Conservation (phyloP, 2,797 vertebrate genomes). For the Hippocampus kuda region DNA sequence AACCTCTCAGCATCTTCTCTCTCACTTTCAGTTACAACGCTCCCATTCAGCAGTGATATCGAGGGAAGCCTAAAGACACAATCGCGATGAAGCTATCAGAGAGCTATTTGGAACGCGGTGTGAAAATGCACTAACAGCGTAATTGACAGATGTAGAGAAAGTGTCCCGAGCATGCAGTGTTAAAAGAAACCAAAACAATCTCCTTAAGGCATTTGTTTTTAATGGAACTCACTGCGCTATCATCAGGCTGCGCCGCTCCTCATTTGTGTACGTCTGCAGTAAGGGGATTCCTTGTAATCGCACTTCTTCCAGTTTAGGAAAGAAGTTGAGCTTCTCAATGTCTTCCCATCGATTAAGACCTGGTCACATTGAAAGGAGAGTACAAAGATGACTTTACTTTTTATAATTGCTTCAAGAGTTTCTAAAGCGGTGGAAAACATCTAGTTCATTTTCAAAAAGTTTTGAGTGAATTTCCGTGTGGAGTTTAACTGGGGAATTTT, state of each 20-base stretch:
- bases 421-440: not conserved
- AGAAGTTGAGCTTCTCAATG: slow-evolving; percentile 91
- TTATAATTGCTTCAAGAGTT: not conserved
- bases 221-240: slow-evolving; percentile 73
- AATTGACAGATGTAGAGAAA: not conserved
- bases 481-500: not conserved
- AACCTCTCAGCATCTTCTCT: slow-evolving; percentile 94
- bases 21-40: slow-evolving; percentile 80
- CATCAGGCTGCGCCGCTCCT: slow-evolving; percentile 87
- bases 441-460: not conserved
- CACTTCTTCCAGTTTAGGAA: slow-evolving; percentile 93
- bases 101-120: not conserved
- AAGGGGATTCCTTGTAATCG: slow-evolving; percentile 89
- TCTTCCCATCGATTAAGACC: slow-evolving; percentile 91
- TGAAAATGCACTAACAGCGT: not conserved
- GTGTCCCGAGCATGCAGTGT: not conserved
- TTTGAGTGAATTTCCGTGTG: not conserved
- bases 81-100: not conserved
- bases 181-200: not conserved
- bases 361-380: slow-evolving; percentile 38
- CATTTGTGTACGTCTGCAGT: slow-evolving; percentile 84
- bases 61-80: slow-evolving; percentile 76
- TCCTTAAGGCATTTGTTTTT: not conserved
- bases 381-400: not conserved
- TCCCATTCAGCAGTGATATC: slow-evolving; percentile 84